phyloP scores from a whole-genome alignment of 2,888 invertebrate genomes.

The Dryomyza anilis region DNA sequence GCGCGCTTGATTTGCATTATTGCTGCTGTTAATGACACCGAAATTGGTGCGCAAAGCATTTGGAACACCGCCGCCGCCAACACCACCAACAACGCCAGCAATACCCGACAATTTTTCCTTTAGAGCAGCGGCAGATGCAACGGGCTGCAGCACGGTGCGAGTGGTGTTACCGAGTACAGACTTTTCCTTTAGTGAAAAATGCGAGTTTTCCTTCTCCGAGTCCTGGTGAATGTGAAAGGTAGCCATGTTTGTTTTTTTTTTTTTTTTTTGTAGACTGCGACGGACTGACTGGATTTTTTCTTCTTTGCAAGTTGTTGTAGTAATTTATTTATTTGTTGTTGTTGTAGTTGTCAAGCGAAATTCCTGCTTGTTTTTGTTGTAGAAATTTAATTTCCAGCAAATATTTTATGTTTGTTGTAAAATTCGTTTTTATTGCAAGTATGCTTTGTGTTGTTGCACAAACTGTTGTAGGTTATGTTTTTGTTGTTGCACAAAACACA shows the following conservation, averaged over 20 bases:
- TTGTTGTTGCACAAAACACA: too few species aligned
- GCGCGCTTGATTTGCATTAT: conserved; percentile 37
- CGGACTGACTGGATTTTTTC: background rate
- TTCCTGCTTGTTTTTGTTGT: background rate
- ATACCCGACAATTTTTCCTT: conserved; percentile 40
- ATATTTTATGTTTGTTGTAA: too few species aligned
- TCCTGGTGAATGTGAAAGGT: conserved; percentile 78
- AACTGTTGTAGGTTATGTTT: too few species aligned
- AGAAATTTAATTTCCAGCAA: background rate
- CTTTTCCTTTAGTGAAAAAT: conserved; percentile 37
- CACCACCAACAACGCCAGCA: too few species aligned
- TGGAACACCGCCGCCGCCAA: too few species aligned
- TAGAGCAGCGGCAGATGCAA: conserved; percentile 30
- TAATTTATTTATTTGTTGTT: conserved; percentile 18
- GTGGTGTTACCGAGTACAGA: conserved; percentile 34
- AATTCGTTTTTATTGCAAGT: too few species aligned
- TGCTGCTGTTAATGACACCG: conserved; percentile 38
- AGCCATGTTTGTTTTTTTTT: conserved; percentile 65
- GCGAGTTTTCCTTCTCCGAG: conserved; percentile 71
- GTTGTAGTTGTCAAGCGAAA: background rate
- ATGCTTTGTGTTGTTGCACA: too few species aligned
- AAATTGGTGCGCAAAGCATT: conserved; percentile 43
- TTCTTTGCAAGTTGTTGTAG: conserved; percentile 5
- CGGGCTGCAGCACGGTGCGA: conserved; percentile 24
- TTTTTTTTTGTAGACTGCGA: too few species aligned